Conservation (phyloP, 2,113 vertebrate genomes). For the Sylvietta virens region DNA sequence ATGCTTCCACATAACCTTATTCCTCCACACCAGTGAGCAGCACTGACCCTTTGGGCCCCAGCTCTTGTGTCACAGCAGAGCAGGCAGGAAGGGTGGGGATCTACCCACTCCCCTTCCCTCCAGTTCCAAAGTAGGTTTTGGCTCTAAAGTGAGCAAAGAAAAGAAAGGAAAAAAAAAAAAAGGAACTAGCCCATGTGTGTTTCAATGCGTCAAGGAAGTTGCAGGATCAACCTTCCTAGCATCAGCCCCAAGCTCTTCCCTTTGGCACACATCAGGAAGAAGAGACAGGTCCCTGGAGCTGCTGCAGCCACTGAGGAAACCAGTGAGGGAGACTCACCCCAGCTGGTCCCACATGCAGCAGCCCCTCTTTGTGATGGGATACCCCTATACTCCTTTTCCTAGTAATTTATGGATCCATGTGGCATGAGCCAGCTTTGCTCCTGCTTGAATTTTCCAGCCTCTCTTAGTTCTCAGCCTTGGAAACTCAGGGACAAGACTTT, state of each 20-base stretch:
- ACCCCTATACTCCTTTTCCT: neutral
- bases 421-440: neutral
- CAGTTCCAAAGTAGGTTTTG: neutral
- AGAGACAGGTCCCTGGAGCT: neutral
- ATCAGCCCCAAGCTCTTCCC: neutral
- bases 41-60: neutral
- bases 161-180: neutral
- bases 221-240: neutral
- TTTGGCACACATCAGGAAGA: neutral
- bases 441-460: neutral
- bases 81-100: constrained; percentile 11
- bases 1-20: neutral
- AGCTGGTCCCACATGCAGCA: neutral
- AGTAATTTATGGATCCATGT: neutral
- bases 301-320: neutral
- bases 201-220: neutral
- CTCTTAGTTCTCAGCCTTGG: neutral
- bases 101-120: neutral
- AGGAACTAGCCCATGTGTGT: neutral
- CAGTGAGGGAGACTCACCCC: neutral
- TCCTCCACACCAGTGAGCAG: neutral
- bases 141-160: neutral
- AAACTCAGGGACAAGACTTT: neutral
- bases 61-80: neutral
- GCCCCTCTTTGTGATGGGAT: neutral